phyloP scores from a whole-genome alignment of 2,797 vertebrate species.

The Momotus momota region DNA sequence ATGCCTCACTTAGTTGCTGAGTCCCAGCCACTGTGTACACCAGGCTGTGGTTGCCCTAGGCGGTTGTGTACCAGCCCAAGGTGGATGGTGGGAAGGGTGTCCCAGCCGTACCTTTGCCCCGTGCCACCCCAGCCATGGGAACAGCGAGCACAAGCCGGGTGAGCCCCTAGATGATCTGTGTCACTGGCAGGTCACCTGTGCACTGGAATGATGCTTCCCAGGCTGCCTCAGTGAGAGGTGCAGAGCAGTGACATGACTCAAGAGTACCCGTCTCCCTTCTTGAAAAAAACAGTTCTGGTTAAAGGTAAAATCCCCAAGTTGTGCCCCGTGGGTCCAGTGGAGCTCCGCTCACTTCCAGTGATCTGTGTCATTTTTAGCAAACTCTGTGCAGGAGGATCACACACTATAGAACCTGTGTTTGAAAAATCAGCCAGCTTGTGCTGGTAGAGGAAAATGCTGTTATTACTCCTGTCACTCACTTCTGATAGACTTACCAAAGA shows the following conservation, averaged over 20 bases:
- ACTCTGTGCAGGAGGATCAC: fast-evolving
- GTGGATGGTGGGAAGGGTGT: fast-evolving
- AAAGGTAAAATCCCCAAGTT: fast-evolving
- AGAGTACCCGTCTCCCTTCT: neutral
- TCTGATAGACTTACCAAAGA: neutral
- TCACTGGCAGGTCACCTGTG: neutral
- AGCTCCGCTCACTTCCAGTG: neutral
- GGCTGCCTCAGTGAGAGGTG: fast-evolving
- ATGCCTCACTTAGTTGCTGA: neutral
- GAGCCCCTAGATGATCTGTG: fast-evolving
- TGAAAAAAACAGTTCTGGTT: neutral
- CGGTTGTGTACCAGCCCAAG: neutral
- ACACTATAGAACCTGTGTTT: fast-evolving
- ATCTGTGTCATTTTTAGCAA: neutral
- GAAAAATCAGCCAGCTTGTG: neutral
- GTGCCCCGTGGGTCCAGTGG: neutral
- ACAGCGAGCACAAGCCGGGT: fast-evolving
- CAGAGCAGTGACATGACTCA: fast-evolving
- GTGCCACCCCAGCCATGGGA: fast-evolving
- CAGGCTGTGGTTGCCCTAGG: fast-evolving
- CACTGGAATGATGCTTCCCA: neutral
- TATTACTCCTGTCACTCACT: neutral
- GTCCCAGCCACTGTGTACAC: neutral
- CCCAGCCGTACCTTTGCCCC: neutral
- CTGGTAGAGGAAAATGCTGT: neutral